These are phyloP conservation scores for Pseudomyrmex flavicornis DNA, from an alignment of 1,140 invertebrate species.

Conservation along the genomic window DNA sequence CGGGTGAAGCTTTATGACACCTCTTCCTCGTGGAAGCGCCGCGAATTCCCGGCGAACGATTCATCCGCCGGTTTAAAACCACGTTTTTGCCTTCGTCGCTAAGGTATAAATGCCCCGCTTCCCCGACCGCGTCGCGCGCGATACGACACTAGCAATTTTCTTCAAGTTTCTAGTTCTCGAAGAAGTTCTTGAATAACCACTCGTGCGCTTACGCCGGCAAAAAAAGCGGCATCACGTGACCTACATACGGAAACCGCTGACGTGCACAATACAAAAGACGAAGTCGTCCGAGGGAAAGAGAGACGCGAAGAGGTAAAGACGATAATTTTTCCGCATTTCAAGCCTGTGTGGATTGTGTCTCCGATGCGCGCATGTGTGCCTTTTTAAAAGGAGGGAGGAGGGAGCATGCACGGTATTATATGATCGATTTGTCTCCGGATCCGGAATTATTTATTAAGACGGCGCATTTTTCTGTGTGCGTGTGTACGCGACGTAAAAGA, in stretches of 20 bases:
- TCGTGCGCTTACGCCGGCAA: neutral
- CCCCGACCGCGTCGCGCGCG: neutral
- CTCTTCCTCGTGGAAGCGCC: conserved; percentile 45
- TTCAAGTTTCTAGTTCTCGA: conserved; percentile 51
- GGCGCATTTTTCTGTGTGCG: neutral
- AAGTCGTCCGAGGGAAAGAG: neutral
- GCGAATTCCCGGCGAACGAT: conserved; percentile 34
- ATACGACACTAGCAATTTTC: conserved; percentile 45
- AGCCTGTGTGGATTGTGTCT: neutral
- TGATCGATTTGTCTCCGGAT: conserved; percentile 32
- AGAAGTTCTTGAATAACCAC: conserved; percentile 50
- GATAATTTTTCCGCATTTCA: conserved; percentile 28
- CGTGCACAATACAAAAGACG: conserved; percentile 52
- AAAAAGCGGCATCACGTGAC: conserved; percentile 25
- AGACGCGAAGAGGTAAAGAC: neutral
- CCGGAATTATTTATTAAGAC: conserved; percentile 48
- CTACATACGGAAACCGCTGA: conserved; percentile 48
- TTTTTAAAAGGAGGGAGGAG: neutral
- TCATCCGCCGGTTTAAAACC: conserved; percentile 27
- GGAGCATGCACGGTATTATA: neutral
- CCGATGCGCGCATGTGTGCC: neutral
- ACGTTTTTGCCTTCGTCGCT: conserved; percentile 40
- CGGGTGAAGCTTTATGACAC: conserved; percentile 56
- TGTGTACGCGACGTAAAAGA: neutral
- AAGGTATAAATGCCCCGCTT: no score